Evolutionary conservation across 1,140 invertebrate species (phyloP), one percentile per base, ranked within the genome.

Genomic region (Nasonia longicornis): DNA sequence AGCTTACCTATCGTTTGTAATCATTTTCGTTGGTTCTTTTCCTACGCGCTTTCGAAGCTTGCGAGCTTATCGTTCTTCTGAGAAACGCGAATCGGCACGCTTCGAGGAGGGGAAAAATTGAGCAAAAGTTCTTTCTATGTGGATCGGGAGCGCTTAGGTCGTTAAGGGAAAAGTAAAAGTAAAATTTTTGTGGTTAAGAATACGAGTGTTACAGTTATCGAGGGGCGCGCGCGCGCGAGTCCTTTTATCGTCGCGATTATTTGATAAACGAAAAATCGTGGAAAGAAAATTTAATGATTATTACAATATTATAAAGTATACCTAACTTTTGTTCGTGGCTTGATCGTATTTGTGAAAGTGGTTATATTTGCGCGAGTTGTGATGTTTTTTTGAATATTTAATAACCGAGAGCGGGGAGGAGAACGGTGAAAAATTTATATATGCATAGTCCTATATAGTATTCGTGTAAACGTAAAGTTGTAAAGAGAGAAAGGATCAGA

Each of bases 271-370:
- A 70, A 26, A 31, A 69, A 52, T 80, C 14, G 77, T 74, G 71
- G 45, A 63, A 72, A 73, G 31, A 58, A 76, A 64, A 71, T 77
- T 79, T 29, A 80, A 35, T 38, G 20, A 58, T 58, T 58, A 58
- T 58, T 42, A 42, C 10, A 42, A 58, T 80, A 77, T 69, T 77
- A 80, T 42, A 52, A 58, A 73, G 20, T 83, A 77, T 73, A 63
- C 14, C 31, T 66, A 83, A 83, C 72, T 67, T 83, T 85, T 83
- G 81, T 83, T 84, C 82, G 80, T 83, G 82, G 83, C 83, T 83
- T 85, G 77, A 85, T 87, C 84, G 86, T 88, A 84, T 83, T 86
- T 86, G 84, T 86, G 82, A 86, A 86, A 85, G 83, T 86, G 84
- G 83, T 86, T 85, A 83, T 74, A 84, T 88, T 87, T 86, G 82